These are phyloP conservation scores for Microctenopoma steveboyesi DNA, from an alignment of 2,797 vertebrate genomes.

Conservation along the genomic window DNA sequence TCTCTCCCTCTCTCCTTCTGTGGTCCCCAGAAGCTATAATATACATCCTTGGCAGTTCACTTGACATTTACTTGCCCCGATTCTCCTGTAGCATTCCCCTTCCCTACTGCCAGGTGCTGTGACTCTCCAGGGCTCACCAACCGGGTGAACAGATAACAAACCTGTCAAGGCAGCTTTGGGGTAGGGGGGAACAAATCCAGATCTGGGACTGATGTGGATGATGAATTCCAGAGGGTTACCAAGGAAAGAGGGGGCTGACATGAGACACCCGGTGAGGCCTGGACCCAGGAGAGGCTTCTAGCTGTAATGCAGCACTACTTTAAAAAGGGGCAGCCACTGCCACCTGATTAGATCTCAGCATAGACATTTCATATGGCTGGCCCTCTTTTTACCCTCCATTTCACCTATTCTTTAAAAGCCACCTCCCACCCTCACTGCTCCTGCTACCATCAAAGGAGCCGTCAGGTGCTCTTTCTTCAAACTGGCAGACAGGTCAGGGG, in stretches of 20 bases:
- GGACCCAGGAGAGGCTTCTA: slow-evolving; percentile 73
- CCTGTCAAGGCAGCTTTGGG: slow-evolving; percentile 89
- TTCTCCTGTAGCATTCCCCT: slow-evolving; percentile 81
- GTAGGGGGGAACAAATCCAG: slow-evolving; percentile 87
- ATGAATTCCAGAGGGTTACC: slow-evolving; percentile 86
- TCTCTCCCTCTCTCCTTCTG: slow-evolving; percentile 53
- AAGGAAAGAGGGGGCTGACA: slow-evolving; percentile 74
- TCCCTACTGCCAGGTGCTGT: slow-evolving; percentile 84
- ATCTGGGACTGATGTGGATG: slow-evolving; percentile 84
- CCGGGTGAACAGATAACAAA: slow-evolving; percentile 92
- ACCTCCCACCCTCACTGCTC: slow-evolving; percentile 7
- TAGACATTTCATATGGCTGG: slow-evolving; percentile 80
- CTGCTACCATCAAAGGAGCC: slow-evolving; percentile 78
- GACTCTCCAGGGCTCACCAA: slow-evolving; percentile 87
- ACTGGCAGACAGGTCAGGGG: slow-evolving; percentile 74
- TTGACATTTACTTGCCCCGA: slow-evolving; percentile 92
- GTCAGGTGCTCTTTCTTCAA: slow-evolving; percentile 81
- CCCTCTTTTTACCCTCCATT: slow-evolving; percentile 79
- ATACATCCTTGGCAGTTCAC: slow-evolving; percentile 90
- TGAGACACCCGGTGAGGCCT: slow-evolving; percentile 84
- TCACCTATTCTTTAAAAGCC: slow-evolving; percentile 69
- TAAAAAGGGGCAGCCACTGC: slow-evolving; percentile 79
- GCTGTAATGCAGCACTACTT: slow-evolving; percentile 80
- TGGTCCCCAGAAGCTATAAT: slow-evolving; percentile 91
- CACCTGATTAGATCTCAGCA: slow-evolving; percentile 86